Conservation (phyloP, 2,888 invertebrate genomes). For the Ceriagrion tenellum region DNA sequence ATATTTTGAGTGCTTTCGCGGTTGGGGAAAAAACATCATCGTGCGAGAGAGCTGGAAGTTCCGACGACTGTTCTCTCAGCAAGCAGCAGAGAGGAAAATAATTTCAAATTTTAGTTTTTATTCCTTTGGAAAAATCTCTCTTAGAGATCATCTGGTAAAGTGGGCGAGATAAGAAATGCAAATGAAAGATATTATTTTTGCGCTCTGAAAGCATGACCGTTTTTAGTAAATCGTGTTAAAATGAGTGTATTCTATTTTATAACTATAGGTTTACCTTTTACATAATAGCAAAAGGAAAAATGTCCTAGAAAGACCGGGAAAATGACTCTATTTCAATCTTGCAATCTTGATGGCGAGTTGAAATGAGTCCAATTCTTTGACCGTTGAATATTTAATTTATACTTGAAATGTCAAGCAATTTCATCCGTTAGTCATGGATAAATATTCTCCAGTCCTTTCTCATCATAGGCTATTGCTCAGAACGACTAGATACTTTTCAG, state of each 20-base stretch:
- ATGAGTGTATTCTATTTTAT: neutral
- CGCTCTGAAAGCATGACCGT: neutral
- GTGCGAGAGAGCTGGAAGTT: neutral
- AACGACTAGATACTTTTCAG: too few relatives aligned
- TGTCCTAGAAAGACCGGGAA: neutral
- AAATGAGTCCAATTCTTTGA: neutral
- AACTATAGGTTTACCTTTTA: neutral
- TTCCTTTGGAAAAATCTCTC: neutral
- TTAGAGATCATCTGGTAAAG: neutral
- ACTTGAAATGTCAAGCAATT: too few relatives aligned
- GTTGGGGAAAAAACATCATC: neutral
- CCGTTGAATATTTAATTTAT: too few relatives aligned
- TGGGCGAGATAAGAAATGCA: neutral
- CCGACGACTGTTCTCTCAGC: neutral
- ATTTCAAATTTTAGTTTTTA: neutral
- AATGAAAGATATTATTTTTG: neutral
- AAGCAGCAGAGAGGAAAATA: neutral
- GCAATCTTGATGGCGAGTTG: neutral
- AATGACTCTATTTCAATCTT: neutral
- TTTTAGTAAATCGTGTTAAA: neutral
- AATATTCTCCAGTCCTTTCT: too few relatives aligned
- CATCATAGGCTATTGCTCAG: too few relatives aligned
- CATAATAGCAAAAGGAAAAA: neutral
- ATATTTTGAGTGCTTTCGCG: neutral
- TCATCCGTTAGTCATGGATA: too few relatives aligned